Conservation (phyloP, 2,797 vertebrate species). For the Lepus townsendii region DNA sequence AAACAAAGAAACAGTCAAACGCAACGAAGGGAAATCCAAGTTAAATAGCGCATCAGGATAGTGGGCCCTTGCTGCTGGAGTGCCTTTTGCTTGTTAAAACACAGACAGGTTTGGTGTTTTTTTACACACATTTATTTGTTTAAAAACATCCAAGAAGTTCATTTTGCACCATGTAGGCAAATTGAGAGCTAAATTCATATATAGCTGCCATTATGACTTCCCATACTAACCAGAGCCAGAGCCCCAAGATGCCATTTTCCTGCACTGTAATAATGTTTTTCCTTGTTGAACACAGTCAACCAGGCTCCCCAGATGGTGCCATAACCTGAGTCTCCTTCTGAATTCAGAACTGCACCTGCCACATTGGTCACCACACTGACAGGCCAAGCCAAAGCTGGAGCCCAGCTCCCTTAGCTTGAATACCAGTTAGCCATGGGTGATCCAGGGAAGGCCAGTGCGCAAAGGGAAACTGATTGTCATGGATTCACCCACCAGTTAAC, state of each 20-base stretch:
- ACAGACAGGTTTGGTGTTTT: not conserved
- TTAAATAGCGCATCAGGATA: constrained; percentile 7
- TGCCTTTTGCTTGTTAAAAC: not conserved
- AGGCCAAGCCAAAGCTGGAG: not conserved
- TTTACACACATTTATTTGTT: not conserved
- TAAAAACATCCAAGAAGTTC: constrained; percentile 25
- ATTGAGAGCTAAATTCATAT: not conserved
- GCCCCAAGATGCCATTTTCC: not conserved
- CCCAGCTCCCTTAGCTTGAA: not conserved
- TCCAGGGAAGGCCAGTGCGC: not conserved
- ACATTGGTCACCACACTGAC: not conserved
- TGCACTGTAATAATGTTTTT: not conserved
- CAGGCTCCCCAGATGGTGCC: not conserved
- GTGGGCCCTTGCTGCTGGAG: not conserved
- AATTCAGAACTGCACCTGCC: not conserved
- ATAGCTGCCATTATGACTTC: not conserved
- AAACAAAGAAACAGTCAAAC: constrained; percentile 53
- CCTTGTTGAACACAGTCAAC: not conserved
- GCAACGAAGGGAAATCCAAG: constrained; percentile 39
- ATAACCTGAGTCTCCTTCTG: not conserved
- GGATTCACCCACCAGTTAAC: not conserved
- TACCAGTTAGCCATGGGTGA: not conserved
- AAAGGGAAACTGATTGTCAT: not conserved
- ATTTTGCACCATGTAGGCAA: not conserved
- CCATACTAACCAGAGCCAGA: not conserved